Evolutionary conservation across 2,113 vertebrate species (phyloP).

Genomic region (Hypomesus transpacificus): DNA sequence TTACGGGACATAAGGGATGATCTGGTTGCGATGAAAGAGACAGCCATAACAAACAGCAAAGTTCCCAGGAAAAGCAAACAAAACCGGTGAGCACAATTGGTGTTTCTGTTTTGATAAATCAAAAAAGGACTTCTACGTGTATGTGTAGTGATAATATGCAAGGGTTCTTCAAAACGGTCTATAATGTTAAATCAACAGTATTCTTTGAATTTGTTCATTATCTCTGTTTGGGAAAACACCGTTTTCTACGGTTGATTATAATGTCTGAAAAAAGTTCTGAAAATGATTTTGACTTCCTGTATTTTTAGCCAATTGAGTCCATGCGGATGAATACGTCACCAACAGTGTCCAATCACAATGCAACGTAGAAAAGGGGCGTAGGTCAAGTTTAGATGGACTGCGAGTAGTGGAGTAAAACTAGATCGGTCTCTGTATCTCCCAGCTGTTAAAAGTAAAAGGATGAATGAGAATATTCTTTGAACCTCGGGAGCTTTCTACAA

Average conservation of each 20-base stretch:
- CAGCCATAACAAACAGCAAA: constrained; percentile 5
- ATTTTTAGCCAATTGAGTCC: constrained; percentile 46
- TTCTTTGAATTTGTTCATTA: no score
- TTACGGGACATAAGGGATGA: not conserved
- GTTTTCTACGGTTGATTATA: constrained; percentile 22
- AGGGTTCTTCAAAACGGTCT: no score
- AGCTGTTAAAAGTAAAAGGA: constrained; percentile 1
- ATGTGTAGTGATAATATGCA: not conserved
- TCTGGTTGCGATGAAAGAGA: not conserved
- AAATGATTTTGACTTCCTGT: constrained; percentile 9
- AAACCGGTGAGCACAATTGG: not conserved
- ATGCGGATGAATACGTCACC: not conserved
- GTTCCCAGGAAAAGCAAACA: constrained; percentile 10
- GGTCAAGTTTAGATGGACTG: constrained; percentile 11
- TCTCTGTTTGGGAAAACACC: no score
- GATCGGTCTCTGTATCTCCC: not conserved
- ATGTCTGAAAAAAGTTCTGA: constrained; percentile 25
- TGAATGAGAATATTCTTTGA: constrained; percentile 43
- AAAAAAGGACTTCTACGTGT: not conserved
- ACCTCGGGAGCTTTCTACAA: not conserved
- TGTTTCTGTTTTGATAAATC: not conserved
- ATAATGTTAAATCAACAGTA: no score
- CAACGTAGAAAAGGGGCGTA: constrained; percentile 32
- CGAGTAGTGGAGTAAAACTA: constrained; percentile 40
- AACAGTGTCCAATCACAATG: constrained; percentile 48